Evolutionary conservation across 2,113 vertebrate genomes (phyloP).

Genomic region (Podarcis muralis): DNA sequence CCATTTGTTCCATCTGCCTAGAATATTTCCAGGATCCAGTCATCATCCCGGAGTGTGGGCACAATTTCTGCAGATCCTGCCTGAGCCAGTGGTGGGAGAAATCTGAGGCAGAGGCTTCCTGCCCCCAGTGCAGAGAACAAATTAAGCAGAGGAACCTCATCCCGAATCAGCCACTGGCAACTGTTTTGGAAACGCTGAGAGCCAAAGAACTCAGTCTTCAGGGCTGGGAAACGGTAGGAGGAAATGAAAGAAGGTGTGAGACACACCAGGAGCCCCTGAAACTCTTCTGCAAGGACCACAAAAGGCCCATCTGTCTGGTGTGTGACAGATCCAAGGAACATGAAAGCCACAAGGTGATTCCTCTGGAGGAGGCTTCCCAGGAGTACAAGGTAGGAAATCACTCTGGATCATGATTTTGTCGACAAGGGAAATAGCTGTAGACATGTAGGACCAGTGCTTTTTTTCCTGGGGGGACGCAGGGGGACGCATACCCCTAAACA

Average conservation of each 20-base stretch:
- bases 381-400: neutral
- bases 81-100: neutral
- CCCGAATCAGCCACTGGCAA: neutral
- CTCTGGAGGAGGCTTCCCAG: neutral
- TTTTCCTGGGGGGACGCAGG: too few species aligned
- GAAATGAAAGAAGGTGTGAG: neutral
- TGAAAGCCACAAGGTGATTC: neutral
- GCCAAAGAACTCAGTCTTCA: neutral
- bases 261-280: neutral
- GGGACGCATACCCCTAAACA: too few species aligned
- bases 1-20: conserved; percentile 70
- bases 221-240: neutral
- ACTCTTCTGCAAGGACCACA: neutral
- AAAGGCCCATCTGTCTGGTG: neutral
- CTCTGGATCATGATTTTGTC: too few species aligned
- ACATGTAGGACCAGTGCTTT: too few species aligned
- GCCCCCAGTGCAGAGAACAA: neutral
- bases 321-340: neutral
- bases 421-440: too few species aligned
- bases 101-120: neutral
- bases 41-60: neutral
- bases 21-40: conserved; percentile 10
- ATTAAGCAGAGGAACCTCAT: too few species aligned
- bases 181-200: neutral
- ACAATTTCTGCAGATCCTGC: neutral